Conservation (phyloP, 1,140 invertebrate species). For the Popillia japonica region DNA sequence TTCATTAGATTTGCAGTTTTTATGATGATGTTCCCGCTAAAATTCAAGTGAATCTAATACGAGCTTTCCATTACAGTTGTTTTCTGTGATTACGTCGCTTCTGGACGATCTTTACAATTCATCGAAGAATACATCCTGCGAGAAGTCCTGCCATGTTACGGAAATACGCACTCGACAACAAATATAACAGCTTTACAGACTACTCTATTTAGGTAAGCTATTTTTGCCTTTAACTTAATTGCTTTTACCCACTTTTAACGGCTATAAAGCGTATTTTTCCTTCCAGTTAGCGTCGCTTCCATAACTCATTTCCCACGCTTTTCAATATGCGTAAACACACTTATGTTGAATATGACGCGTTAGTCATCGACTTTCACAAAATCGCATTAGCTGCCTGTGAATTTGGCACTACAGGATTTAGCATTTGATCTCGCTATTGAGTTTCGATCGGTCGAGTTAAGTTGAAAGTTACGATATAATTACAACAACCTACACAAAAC, state of each 20-base stretch:
- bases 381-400: neutral
- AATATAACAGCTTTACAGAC: slow-evolving; percentile 88
- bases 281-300: neutral
- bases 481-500: neutral
- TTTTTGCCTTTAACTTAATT: neutral
- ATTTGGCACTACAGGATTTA: neutral
- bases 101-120: slow-evolving; percentile 82
- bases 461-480: neutral
- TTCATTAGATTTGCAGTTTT: too few species aligned
- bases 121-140: slow-evolving; percentile 86
- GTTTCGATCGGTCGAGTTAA: neutral
- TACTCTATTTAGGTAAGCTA: slow-evolving; percentile 79
- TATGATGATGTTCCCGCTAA: too few species aligned
- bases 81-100: slow-evolving; percentile 86
- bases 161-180: slow-evolving; percentile 85
- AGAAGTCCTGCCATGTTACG: slow-evolving; percentile 85
- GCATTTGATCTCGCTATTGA: neutral
- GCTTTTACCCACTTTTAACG: neutral
- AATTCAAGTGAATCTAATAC: neutral
- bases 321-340: neutral
- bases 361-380: slow-evolving; percentile 10
- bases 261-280: neutral
- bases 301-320: slow-evolving; percentile 3
- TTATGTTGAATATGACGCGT: neutral
- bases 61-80: slow-evolving; percentile 69